These are phyloP conservation scores for Syndactyla subalaris DNA, from an alignment of 2,797 vertebrate genomes.

Conservation along the genomic window DNA sequence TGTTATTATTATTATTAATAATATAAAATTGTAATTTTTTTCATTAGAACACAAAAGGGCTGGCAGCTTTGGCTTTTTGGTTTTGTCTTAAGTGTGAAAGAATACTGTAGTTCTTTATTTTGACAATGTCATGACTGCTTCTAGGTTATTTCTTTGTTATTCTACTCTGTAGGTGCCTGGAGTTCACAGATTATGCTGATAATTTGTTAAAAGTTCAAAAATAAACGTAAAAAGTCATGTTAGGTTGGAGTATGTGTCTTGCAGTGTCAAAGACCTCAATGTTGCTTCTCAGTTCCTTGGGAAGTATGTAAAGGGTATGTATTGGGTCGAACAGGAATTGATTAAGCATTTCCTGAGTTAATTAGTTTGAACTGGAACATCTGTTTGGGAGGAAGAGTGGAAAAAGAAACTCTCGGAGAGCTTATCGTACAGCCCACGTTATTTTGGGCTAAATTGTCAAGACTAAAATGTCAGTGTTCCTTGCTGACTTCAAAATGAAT, in stretches of 20 bases:
- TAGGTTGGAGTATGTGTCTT: not conserved
- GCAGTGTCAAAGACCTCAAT: not conserved
- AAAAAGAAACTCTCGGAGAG: not conserved
- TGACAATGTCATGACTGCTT: not conserved
- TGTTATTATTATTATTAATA: not conserved
- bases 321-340: not conserved
- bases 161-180: not conserved
- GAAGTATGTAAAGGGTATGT: not conserved
- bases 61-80: not conserved
- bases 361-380: not conserved
- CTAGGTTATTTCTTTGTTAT: not conserved
- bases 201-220: not conserved
- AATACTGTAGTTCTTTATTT: not conserved
- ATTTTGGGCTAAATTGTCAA: not conserved
- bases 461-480: not conserved
- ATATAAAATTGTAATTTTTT: not conserved
- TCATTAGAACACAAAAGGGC: not conserved
- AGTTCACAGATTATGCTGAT: not conserved
- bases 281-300: not conserved
- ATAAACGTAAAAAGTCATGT: not conserved
- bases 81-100: not conserved
- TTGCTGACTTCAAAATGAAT: not conserved
- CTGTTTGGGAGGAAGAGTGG: not conserved
- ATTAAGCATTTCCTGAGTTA: not conserved
- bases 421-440: not conserved